Percentiles rank a stretch among this genome's conserved stretches.
Evolutionary conservation across 30 jellyfish, hydroid and myxozoan species (phyloP).

Genomic region (Aurelia coerulea): DNA sequence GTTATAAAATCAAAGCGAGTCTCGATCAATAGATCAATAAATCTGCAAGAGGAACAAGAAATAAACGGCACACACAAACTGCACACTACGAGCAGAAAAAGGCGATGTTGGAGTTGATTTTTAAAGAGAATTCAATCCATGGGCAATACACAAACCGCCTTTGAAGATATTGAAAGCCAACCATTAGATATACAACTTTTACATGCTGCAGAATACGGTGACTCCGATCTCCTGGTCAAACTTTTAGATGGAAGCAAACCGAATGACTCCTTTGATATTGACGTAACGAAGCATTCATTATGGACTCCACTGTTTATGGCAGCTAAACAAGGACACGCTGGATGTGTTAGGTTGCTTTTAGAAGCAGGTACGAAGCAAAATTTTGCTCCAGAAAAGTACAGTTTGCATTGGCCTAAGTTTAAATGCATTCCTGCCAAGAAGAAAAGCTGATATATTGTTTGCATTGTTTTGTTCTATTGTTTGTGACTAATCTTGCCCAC

Average conservation of each 20-base stretch:
- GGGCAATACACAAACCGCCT: slow-evolving; percentile 37
- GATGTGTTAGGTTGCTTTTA: slow-evolving; percentile 29
- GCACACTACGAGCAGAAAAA: not conserved
- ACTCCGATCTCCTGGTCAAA: slow-evolving; percentile 1
- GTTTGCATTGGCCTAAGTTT: not conserved
- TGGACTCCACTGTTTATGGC: slow-evolving; percentile 72
- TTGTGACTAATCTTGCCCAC: too few species aligned
- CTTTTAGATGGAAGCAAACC: not conserved
- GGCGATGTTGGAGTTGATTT: not conserved
- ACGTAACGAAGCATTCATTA: slow-evolving; percentile 38
- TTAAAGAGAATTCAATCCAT: not conserved
- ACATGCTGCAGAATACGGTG: slow-evolving; percentile 58
- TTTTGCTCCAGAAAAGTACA: not conserved
- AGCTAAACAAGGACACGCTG: slow-evolving; percentile 69
- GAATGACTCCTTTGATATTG: slow-evolving; percentile 21
- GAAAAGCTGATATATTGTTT: too few species aligned
- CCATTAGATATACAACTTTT: slow-evolving; percentile 30
- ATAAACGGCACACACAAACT: not conserved
- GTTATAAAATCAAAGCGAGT: slow-evolving; percentile 3
- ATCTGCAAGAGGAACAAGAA: not conserved
- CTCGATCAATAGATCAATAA: slow-evolving; percentile 16
- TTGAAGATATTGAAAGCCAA: slow-evolving; percentile 23
- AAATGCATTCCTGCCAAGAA: not conserved
- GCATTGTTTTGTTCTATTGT: too few species aligned
- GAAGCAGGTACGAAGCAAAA: slow-evolving; percentile 20